These are phyloP conservation scores for Pachliopta kotzebuea DNA, from an alignment of 2,888 invertebrate species.

Conservation along the genomic window DNA sequence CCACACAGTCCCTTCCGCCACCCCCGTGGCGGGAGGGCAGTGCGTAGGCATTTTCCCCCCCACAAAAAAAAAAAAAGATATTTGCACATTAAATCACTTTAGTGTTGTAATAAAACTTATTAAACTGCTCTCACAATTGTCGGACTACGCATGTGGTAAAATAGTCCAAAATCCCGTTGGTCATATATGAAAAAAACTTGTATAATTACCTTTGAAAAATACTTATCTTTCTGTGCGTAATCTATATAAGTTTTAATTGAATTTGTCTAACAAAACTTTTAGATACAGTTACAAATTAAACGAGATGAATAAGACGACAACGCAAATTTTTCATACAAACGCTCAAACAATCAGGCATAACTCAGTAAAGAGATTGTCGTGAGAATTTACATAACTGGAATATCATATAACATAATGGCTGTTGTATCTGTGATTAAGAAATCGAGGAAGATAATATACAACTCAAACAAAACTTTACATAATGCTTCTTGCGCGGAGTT, in stretches of 20 bases:
- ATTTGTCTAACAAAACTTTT: background rate
- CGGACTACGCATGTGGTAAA: too few species aligned
- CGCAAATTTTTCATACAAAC: background rate
- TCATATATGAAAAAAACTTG: too few species aligned
- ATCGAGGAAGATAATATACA: constrained; percentile 56
- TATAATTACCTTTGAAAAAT: too few species aligned
- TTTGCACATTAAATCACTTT: too few species aligned
- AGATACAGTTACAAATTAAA: background rate
- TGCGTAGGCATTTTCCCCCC: too few species aligned
- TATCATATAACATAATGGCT: constrained; percentile 44
- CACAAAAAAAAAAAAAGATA: too few species aligned
- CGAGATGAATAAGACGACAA: background rate
- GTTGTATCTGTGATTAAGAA: constrained; percentile 62
- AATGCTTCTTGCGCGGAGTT: constrained; percentile 61
- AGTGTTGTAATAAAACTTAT: too few species aligned
- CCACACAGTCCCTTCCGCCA: too few species aligned
- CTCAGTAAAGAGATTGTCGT: constrained; percentile 8
- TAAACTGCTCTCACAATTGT: too few species aligned
- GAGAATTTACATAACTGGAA: constrained; percentile 35
- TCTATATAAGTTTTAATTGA: background rate
- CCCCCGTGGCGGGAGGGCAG: too few species aligned
- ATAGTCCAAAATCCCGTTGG: too few species aligned
- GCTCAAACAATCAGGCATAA: constrained; percentile 11
- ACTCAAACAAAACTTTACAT: constrained; percentile 75
- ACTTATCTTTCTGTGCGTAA: too few species aligned